These are phyloP conservation scores for Erythrocebus patas DNA, from an alignment of 2,113 vertebrate species.

Conservation along the genomic window DNA sequence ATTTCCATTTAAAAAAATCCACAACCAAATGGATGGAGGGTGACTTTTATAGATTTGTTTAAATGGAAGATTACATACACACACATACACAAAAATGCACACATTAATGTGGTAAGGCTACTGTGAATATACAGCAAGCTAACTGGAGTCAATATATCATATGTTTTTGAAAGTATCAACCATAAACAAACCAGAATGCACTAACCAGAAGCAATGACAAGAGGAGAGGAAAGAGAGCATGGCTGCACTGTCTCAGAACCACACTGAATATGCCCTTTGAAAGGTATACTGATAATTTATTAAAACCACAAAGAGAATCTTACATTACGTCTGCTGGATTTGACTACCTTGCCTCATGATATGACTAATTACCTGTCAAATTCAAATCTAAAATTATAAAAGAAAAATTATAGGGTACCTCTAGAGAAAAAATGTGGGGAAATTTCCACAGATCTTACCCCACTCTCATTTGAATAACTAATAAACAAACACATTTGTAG, in stretches of 20 bases:
- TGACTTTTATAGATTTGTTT: not conserved
- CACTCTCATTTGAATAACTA: not conserved
- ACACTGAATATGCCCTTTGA: constrained; percentile 61
- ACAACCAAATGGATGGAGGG: not conserved
- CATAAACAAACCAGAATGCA: constrained; percentile 66
- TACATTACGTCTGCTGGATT: constrained; percentile 59
- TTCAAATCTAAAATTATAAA: not conserved
- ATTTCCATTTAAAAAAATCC: not conserved
- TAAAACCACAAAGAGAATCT: constrained; percentile 54
- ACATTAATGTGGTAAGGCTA: not conserved
- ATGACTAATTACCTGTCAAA: constrained; percentile 48
- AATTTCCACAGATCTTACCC: not conserved
- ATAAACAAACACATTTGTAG: not conserved
- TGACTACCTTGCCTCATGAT: not conserved
- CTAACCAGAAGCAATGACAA: constrained; percentile 56
- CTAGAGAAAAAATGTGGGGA: not conserved
- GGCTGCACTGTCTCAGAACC: constrained; percentile 46
- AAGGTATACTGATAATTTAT: constrained; percentile 57
- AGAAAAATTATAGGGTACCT: not conserved
- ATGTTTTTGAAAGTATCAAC: constrained; percentile 65
- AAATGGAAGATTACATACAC: not conserved
- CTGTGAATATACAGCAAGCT: not conserved
- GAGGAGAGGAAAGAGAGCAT: constrained; percentile 34
- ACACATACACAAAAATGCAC: not conserved
- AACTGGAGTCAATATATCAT: constrained; percentile 57